Base-by-base conservation (phyloP, 2,113 vertebrate species). In the Alouatta palliata region DNA sequence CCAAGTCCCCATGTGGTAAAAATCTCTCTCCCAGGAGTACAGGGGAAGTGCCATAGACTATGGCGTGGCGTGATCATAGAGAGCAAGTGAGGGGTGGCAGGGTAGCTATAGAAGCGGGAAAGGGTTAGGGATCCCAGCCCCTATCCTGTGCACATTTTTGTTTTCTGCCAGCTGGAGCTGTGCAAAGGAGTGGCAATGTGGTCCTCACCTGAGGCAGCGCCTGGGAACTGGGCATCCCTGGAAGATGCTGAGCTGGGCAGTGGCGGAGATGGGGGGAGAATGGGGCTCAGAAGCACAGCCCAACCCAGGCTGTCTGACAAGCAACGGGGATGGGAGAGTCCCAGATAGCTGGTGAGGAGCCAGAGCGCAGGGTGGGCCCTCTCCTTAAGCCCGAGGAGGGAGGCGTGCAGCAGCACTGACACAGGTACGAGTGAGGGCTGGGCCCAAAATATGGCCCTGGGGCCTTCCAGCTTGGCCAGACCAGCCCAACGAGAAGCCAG, bases 31-130 rank as follows among this genome's bases (percentile, higher is more conserved):
- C 47, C 47, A 40, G 47, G 77, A 86, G 61, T 32, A 30, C 6
- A 43, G 64, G 96, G 95, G 87, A 97, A 95, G 64, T 47, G 54
- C 56, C 4, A 0, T n/a, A 97, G 85, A 87, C 92, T n/a, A 6
- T 20, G 66, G 52, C 58, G 90, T 8, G 35, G 32, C 14, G 35
- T 88, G 54, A 70, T 21, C 79, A 16, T 2, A 52, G 45, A 25
- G 27, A 66, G 40, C 30, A 27, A 81, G 35, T 21, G 23, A 66
- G 17, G 32, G 52, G 1, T 23, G 37, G 3, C 25, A 6, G 47
- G 64, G 49, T 43, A 40, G 10, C 37, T 54, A 25, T 10, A 3
- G 21, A 40, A 0, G 27, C 0, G 0, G 68, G n/a, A 10, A 6
- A 17, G 40, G 43, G 2, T 35, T 40, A 17, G 49, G 20, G 16